Percentiles rank a stretch among this genome's conserved stretches.
These are phyloP conservation scores for Chrysomallon squamiferum DNA, from an alignment of 1,140 invertebrate species.

Conservation along the genomic window DNA sequence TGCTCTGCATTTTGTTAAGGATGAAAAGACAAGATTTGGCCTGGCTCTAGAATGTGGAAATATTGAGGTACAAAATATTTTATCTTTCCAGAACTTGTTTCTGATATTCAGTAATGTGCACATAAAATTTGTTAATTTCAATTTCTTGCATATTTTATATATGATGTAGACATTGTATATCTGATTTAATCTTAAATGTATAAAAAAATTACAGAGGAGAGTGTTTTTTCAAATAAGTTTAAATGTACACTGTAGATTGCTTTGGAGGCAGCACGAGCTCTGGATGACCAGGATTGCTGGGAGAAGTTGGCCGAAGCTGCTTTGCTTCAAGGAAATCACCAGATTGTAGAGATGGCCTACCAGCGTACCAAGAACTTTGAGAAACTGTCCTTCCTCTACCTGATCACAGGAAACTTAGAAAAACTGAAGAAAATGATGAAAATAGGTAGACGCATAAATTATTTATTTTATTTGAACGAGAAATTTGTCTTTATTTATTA, in stretches of 20 bases:
- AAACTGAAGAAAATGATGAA: conserved; percentile 99
- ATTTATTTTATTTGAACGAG: background rate
- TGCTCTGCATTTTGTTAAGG: conserved; percentile 99
- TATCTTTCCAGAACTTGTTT: no score
- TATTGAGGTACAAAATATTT: conserved; percentile 84
- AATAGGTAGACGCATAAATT: conserved; percentile 68
- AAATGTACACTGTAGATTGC: conserved; percentile 66
- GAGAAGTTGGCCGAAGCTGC: conserved; percentile 95
- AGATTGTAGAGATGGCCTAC: conserved; percentile 98
- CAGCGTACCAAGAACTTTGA: conserved; percentile 99
- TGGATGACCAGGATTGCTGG: conserved; percentile 96
- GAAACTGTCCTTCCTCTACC: conserved; percentile 96
- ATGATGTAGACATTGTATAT: no score
- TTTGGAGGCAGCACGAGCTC: conserved; percentile 87
- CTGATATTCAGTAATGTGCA: no score
- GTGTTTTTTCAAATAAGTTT: no score
- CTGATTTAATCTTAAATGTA: no score
- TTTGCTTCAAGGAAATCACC: conserved; percentile 92
- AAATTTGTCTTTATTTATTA: background rate
- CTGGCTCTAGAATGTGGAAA: conserved; percentile 98
- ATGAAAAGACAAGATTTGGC: conserved; percentile 96
- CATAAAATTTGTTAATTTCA: no score
- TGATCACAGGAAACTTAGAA: conserved; percentile 98
- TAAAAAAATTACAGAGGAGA: no score
- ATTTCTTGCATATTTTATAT: no score